Evolutionary conservation across 2,797 vertebrate species (phyloP), one percentile per base, ranked within the genome.

Genomic region (Coregonus sp.): DNA sequence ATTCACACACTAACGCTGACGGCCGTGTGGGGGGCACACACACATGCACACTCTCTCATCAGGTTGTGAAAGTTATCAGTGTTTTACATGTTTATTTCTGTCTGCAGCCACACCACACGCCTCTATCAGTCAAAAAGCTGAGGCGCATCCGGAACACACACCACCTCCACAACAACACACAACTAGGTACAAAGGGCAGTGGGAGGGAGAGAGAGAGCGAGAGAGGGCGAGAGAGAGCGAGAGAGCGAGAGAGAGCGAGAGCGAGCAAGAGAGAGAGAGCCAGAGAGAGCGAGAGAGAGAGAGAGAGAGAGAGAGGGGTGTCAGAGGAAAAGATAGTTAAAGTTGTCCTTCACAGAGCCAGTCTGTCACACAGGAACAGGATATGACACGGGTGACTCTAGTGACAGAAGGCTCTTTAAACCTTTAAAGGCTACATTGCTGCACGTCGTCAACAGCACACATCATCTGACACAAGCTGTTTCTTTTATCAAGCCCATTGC

Each of bases 81-180:
- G 35, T 71, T 72, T 76, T 63, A 63, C 69, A 76, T 71, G 11
- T 76, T 35, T 71, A 71, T 76, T 71, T 76, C 52, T 25, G n/a
- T 51, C 40, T n/a, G 31, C 15, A 56, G 18, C 33, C 31, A 16
- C 15, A 31, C 59, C n/a, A 25, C 20, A 16, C n/a, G 20, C 50
- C 25, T 52, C 74, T 35, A 15, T 29, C 37, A 51, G 35, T 29
- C 73, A 75, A 40, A 66, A n/a, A 25, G 9, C 59, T 9, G 59
- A 6, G 20, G n/a, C 2, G n/a, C 59, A 61, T n/a, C 20, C 7
- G 20, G 15, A 59, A 74, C 25, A 18, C 66, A 54, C 72, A 20
- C n/a, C 20, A n/a, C n/a, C 5, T 52, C 50, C 16, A 18, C 68
- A 70, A 47, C 7, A 4, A 25, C 25, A 47, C 40, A 47, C 40